Evolutionary conservation across 2,113 vertebrate species (phyloP).

Genomic region (Lipophrys pholis): DNA sequence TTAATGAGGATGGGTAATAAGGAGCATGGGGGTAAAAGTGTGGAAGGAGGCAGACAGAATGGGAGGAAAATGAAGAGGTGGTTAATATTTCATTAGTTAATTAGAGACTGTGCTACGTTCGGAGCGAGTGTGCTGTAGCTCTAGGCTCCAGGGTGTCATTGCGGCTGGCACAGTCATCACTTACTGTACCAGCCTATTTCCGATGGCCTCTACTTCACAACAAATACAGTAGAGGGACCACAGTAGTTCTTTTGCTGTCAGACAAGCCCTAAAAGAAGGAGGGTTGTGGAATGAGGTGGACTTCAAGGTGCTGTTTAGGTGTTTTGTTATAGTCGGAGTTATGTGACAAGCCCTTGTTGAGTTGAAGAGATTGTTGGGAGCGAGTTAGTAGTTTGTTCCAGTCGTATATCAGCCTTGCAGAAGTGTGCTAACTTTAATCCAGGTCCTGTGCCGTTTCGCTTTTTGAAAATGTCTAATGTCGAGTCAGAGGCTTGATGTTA

Average conservation of each 20-base stretch:
- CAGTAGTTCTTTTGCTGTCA: slow-evolving; percentile 4
- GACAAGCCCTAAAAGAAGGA: not conserved
- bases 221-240: slow-evolving; percentile 47
- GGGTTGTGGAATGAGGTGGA: not conserved
- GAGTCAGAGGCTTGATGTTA: no score
- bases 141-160: slow-evolving; percentile 76
- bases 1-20: slow-evolving; percentile 65
- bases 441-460: no score
- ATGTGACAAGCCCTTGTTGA: no score
- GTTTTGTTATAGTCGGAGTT: not conserved
- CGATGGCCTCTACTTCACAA: slow-evolving; percentile 56
- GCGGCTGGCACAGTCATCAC: slow-evolving; percentile 76
- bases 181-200: slow-evolving; percentile 76
- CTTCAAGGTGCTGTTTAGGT: not conserved
- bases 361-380: no score
- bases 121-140: slow-evolving; percentile 75
- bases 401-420: no score
- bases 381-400: no score
- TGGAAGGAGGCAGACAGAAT: slow-evolving; percentile 62
- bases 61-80: slow-evolving; percentile 75
- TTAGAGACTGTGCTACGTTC: slow-evolving; percentile 77
- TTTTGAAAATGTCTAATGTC: no score
- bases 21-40: slow-evolving; percentile 57
- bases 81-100: slow-evolving; percentile 85
- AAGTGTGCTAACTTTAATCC: no score